phyloP scores from a whole-genome alignment of 1,140 invertebrate genomes.

The Hirudo medicinalis region DNA sequence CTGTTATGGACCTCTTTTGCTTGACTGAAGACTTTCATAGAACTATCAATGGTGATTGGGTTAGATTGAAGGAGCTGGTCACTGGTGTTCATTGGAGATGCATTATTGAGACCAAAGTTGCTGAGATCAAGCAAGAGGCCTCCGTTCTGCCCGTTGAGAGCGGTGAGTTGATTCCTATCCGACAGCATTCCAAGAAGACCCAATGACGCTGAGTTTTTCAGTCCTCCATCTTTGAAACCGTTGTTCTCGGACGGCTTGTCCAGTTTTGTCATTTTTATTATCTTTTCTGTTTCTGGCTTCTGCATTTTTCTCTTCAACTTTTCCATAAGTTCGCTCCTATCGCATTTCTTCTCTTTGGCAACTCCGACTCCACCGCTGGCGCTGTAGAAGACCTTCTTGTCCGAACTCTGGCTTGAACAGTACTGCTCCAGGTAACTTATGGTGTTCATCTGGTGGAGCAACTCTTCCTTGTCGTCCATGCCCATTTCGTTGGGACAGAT shows the following conservation, averaged over 20 bases:
- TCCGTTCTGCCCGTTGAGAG: not conserved
- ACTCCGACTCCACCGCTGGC: not conserved
- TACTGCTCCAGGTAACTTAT: not conserved
- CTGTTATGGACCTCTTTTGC: not conserved
- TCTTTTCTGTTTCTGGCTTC: not conserved
- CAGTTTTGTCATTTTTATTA: conserved; percentile 5
- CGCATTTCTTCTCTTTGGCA: not conserved
- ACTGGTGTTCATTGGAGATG: not conserved
- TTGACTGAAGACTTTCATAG: too few relatives aligned
- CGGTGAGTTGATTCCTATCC: not conserved
- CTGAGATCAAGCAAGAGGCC: not conserved
- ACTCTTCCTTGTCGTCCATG: not conserved
- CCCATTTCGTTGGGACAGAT: not conserved
- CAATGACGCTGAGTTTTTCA: not conserved
- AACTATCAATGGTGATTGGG: not conserved
- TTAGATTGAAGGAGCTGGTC: not conserved
- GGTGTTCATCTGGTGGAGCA: conserved; percentile 4
- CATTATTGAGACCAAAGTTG: too few relatives aligned
- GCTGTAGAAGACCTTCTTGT: not conserved
- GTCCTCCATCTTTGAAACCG: too few relatives aligned
- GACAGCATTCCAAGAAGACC: not conserved
- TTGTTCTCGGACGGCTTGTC: too few relatives aligned
- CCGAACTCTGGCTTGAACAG: not conserved
- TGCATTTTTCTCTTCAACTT: conserved; percentile 19
- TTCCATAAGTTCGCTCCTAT: conserved; percentile 12